Evolutionary conservation across 2,797 vertebrate species (phyloP), one percentile per base, ranked within the genome.

Genomic region (Mormyrus proboscirostris): DNA sequence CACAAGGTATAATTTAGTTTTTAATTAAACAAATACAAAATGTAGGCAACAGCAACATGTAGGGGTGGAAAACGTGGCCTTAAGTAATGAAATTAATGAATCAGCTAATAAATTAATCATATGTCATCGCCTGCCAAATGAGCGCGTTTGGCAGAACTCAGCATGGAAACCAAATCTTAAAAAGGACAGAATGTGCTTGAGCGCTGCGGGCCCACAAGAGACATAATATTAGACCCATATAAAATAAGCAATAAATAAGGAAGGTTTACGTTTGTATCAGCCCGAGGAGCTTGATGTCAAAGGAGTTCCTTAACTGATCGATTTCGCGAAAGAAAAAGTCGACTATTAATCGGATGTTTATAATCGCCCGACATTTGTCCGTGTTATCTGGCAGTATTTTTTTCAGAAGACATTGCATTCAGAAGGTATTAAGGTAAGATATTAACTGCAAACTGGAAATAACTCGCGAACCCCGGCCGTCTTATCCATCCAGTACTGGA

Each of bases 31-130:
- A 84, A 51, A 49, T 19, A 7, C 38, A 83, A 22, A 41, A 84
- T 22, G 49, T 22, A 84, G n/a, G 47, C 82, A 50, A 50, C 22
- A 5, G 47, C n/a, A 84, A 55, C 29, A 16, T 86, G 29, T 50
- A 55, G 88, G 92, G 90, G 92, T 89, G 93, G 93, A 92, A 91
- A 89, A 91, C 69, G 88, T 89, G 86, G 88, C 88, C 88, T 90
- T 96, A 85, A 96, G 96, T 96, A 93, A 96, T 96, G 95, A 93
- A 96, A 91, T 92, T 91, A 91, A 92, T 94, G 94, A 95, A 94
- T 92, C 90, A 93, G 91, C 90, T 92, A 90, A 96, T 96, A 92
- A 96, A 96, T 96, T 95, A 96, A 92, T 96, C 94, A 96, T 89
- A 89, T 93, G 93, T 82, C 92, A 94, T 94, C 76, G 90, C 93